Base-by-base conservation (phyloP, 2,113 vertebrate species). In the Colaptes auratus region DNA sequence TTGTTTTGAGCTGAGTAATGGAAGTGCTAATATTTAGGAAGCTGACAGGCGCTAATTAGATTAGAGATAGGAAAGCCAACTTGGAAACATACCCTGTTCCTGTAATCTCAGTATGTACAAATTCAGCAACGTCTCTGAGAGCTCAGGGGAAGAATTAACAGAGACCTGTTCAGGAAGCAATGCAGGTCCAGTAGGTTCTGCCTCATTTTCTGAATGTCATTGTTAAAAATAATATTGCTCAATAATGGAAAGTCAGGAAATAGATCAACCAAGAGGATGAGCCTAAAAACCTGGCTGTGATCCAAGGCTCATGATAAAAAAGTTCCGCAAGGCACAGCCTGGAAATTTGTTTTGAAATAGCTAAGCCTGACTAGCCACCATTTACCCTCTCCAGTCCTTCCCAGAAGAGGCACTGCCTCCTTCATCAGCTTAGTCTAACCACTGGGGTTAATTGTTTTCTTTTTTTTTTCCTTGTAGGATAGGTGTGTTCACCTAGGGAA, bases 21-120 rank as follows among this genome's bases (percentile, higher is more conserved):
- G 50, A 74, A 91, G 39, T 78, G 50, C 73, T 96, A 93, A 91
- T 91, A 92, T 91, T 96, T 86, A 88, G 90, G 90, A 93, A 96
- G 82, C 50, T 93, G 91, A 78, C 79, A 83, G 80, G 50, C 82
- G 75, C 28, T 90, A 94, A 95, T 94, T 94, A 94, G 80, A 59
- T 91, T 66, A 78, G 27, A 92, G 53, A 58, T 72, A 27, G 88
- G 88, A 77, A 94, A 94, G 75, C 63, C 65, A n/a, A 30, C 53
- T 42, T 81, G 73, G 39, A 92, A 92, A 86, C 30, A 12, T 79
- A 55, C 2, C 7, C 76, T 72, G 48, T 95, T 97, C 91, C 93
- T 93, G 94, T 95, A 95, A 95, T 90, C 73, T 91, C 7, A 0
- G 25, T 71, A 58, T 86, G 75, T 80, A 86, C 55, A 81, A 77